Percentiles rank a stretch among this genome's conserved stretches.
Conservation (phyloP, 2,888 invertebrate species). For the Notodonta ziczac region DNA sequence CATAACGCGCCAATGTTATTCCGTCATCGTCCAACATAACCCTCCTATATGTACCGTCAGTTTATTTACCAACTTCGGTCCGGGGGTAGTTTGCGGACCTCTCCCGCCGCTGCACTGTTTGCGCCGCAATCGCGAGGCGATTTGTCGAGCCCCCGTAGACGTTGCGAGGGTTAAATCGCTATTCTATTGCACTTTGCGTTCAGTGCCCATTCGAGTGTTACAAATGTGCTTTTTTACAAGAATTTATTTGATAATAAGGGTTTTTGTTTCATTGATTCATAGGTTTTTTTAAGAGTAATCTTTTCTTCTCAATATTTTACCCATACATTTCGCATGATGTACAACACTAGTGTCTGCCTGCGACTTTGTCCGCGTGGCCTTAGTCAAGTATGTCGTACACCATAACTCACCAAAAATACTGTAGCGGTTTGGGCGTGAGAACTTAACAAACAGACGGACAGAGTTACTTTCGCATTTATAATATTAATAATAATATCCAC, state of each 20-base stretch:
- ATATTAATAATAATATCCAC: no score
- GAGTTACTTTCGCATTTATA: no score
- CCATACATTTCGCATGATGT: no score
- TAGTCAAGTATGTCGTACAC: no score
- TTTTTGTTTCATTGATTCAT: no score
- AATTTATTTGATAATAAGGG: neutral
- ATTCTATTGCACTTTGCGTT: conserved; percentile 15
- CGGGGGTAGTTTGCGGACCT: conserved; percentile 34
- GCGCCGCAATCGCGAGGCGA: conserved; percentile 33
- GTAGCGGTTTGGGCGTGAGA: no score
- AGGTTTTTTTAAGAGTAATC: no score
- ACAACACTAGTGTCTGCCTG: no score
- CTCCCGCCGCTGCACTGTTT: conserved; percentile 36
- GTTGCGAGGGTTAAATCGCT: conserved; percentile 27
- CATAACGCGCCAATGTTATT: neutral
- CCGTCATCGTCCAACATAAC: conserved; percentile 11
- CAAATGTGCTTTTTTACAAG: neutral
- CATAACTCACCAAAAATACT: no score
- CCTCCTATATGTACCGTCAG: conserved; percentile 6
- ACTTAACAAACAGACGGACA: no score
- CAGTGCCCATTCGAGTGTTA: neutral
- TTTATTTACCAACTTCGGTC: conserved; percentile 27
- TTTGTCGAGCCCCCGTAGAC: conserved; percentile 26
- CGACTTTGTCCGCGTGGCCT: no score
- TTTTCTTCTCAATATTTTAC: no score